phyloP scores from a whole-genome alignment of 2,113 vertebrate species.

The Stegastes partitus region DNA sequence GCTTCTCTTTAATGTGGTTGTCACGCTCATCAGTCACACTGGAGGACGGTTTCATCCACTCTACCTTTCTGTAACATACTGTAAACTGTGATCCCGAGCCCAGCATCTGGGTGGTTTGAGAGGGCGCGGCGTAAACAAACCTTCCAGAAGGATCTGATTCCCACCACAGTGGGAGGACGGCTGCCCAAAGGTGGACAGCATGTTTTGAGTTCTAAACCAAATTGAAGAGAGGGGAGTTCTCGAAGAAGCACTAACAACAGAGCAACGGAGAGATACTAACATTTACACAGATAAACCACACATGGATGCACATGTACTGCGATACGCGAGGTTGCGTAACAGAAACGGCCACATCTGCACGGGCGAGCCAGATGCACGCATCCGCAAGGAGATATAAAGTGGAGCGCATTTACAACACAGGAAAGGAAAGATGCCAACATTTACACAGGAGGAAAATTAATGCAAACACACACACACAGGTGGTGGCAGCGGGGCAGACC shows the following conservation, averaged over 20 bases:
- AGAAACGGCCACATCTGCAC: not conserved
- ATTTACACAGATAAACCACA: slow-evolving; percentile 63
- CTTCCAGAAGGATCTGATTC: slow-evolving; percentile 33
- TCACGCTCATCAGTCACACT: slow-evolving; percentile 3
- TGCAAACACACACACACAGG: slow-evolving; percentile 52
- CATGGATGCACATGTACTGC: slow-evolving; percentile 18
- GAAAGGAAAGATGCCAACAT: slow-evolving; percentile 54
- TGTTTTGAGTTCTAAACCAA: slow-evolving; percentile 64
- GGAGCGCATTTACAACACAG: slow-evolving; percentile 29
- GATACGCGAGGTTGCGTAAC: slow-evolving; percentile 7
- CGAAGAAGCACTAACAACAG: slow-evolving; percentile 57
- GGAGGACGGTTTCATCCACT: slow-evolving; percentile 18
- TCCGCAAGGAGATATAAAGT: slow-evolving; percentile 17
- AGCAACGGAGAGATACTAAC: slow-evolving; percentile 58
- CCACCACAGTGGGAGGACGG: slow-evolving; percentile 43
- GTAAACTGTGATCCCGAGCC: slow-evolving; percentile 23
- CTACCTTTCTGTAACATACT: slow-evolving; percentile 20
- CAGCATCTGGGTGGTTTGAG: slow-evolving; percentile 58
- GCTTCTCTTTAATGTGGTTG: not conserved
- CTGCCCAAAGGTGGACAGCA: slow-evolving; percentile 49
- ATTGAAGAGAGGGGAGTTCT: slow-evolving; percentile 63
- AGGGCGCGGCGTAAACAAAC: slow-evolving; percentile 64
- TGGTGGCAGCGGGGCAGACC: slow-evolving; percentile 67
- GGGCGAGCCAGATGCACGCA: not conserved
- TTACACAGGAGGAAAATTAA: slow-evolving; percentile 28